Evolutionary conservation across 2,113 vertebrate species (phyloP), one percentile per base, ranked within the genome.

Genomic region (Thinocorus orbignyianus): DNA sequence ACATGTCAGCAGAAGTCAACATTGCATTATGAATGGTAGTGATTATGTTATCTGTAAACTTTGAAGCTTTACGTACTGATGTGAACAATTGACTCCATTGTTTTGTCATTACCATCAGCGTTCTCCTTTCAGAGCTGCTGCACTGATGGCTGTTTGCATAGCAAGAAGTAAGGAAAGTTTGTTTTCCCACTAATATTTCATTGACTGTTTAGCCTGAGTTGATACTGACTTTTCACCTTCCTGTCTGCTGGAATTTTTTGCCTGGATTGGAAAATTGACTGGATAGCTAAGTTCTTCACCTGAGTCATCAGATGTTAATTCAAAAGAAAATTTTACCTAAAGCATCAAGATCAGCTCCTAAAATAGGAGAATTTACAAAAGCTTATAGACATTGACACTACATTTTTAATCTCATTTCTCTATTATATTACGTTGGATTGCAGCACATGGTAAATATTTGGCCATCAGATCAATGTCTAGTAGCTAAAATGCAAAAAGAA

Each of bases 1-100:
- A 98, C 94, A 97, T 98, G 98, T 98, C 98, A 97, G 94, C 82
- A 98, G 95, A 98, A 98, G 97, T 98, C 98, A 99, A 98, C 97
- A 98, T 82, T 96, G 88, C 92, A 69, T 97, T 97, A 94, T 97
- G 98, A 98, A 98, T 98, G 68, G 94, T 80, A 82, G 96, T 86
- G 98, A 98, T 98, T 98, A 97, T 81, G 81, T 97, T 95, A 97
- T 98, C 98, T 97, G 92, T 96, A 97, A 98, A 98, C 97, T 98
- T 97, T 98, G 97, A 98, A 98, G 97, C 97, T 97, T 95, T 98
- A 97, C 88, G 20, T 91, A 87, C 46, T 65, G 93, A 86, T 92
- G 55, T 68, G 97, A 98, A 97, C 98, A 98, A 98, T 97, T 96
- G 97, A 79, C 85, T 93, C 92, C 23, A 83, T 97, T 98, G 93